phyloP scores from a whole-genome alignment of 2,797 vertebrate genomes.

The Cryptoprocta ferox region DNA sequence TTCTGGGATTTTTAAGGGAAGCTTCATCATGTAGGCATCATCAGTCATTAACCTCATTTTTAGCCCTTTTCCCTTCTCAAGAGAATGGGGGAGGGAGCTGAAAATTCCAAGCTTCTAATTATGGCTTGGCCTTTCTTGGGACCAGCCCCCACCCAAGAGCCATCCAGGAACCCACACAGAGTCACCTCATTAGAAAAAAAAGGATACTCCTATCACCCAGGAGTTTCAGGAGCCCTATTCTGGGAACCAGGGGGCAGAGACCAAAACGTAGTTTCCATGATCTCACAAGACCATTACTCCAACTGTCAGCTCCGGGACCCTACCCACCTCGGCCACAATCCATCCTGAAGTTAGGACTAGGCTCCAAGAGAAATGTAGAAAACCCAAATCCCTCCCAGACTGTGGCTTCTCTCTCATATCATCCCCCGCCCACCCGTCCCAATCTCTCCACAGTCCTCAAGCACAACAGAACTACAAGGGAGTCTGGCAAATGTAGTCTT shows the following conservation, averaged over 20 bases:
- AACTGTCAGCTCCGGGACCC: not conserved
- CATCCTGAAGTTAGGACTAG: not conserved
- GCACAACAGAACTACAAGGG: not conserved
- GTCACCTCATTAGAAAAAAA: not conserved
- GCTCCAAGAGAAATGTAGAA: not conserved
- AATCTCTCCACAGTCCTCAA: not conserved
- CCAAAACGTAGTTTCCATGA: not conserved
- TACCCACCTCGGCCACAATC: not conserved
- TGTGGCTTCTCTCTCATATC: not conserved
- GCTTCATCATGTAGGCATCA: not conserved
- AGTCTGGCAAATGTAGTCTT: not conserved
- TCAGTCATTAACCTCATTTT: not conserved
- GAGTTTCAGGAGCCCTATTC: not conserved
- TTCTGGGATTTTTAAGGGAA: not conserved
- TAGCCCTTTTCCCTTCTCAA: not conserved
- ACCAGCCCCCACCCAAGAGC: not conserved
- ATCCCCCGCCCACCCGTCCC: not conserved
- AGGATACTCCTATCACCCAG: not conserved
- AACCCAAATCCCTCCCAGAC: not conserved
- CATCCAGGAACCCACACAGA: not conserved
- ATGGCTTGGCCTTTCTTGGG: not conserved
- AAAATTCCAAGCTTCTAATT: not conserved
- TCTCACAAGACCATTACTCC: not conserved
- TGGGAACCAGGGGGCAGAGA: not conserved
- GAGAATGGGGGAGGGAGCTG: not conserved